Conservation (phyloP, 2,113 vertebrate species). For the Lepisosteus osseus region DNA sequence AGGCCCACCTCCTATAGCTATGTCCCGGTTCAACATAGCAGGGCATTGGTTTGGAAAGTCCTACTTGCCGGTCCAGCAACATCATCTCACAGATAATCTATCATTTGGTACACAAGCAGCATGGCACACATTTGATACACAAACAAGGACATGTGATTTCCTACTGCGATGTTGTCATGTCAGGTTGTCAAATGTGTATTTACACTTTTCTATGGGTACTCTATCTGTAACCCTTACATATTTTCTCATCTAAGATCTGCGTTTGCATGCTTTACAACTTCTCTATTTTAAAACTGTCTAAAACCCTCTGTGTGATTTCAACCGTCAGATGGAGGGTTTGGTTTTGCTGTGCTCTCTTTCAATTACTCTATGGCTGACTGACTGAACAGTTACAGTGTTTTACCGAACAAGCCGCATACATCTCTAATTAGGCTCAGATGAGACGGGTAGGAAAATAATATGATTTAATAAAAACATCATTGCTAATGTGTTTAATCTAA, state of each 20-base stretch:
- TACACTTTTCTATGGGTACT: too few relatives aligned
- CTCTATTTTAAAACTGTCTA: neutral
- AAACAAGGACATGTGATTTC: too few relatives aligned
- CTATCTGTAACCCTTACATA: neutral
- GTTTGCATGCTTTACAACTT: conserved; percentile 13
- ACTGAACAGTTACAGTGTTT: conserved; percentile 8
- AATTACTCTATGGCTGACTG: neutral
- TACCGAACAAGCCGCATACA: neutral
- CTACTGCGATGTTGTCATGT: too few relatives aligned
- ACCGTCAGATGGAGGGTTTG: neutral
- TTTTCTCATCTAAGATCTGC: conserved; percentile 14
- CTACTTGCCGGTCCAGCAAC: too few relatives aligned
- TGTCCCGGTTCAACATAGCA: too few relatives aligned
- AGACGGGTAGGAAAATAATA: conserved; percentile 13
- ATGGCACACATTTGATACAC: too few relatives aligned
- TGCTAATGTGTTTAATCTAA: conserved; percentile 7
- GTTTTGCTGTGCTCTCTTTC: neutral
- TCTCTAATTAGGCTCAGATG: neutral
- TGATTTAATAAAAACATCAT: conserved; percentile 19
- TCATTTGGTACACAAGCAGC: too few relatives aligned
- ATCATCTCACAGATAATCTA: too few relatives aligned
- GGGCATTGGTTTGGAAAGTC: too few relatives aligned
- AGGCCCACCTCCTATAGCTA: too few relatives aligned
- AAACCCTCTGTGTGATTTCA: neutral
- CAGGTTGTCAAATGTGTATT: too few relatives aligned